phyloP scores from a whole-genome alignment of 2,888 invertebrate species.

The Calliopum simillimum region DNA sequence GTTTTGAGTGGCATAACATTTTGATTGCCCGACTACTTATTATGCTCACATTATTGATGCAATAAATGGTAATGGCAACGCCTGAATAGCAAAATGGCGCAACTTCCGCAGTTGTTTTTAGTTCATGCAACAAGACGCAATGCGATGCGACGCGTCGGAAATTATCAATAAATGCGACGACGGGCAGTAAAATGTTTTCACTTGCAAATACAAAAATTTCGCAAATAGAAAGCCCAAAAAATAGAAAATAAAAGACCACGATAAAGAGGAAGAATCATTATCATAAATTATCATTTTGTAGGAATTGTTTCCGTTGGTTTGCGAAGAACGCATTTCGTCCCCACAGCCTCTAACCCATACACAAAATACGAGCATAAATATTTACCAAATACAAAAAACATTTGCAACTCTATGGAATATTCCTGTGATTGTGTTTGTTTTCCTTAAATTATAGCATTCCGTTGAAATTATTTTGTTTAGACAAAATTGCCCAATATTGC shows the following conservation, averaged over 20 bases:
- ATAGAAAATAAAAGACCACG: constrained; percentile 44
- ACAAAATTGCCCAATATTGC: too few species aligned
- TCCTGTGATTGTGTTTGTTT: constrained; percentile 6
- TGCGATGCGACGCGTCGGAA: constrained; percentile 31
- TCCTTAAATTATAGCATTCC: too few species aligned
- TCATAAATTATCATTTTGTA: constrained; percentile 66
- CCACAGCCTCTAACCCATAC: neutral
- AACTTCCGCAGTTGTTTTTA: constrained; percentile 55
- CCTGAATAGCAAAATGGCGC: constrained; percentile 51
- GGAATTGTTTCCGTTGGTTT: constrained; percentile 61
- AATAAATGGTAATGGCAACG: constrained; percentile 2
- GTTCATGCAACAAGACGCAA: constrained; percentile 41
- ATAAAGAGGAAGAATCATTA: constrained; percentile 63
- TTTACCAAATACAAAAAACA: too few species aligned
- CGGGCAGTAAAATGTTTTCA: constrained; percentile 27
- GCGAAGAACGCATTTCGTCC: neutral
- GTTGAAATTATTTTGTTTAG: too few species aligned
- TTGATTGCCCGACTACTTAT: constrained; percentile 30
- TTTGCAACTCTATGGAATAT: constrained; percentile 16
- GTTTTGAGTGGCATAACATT: constrained; percentile 2
- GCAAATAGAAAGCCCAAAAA: constrained; percentile 25
- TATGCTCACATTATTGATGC: constrained; percentile 16
- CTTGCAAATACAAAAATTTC: constrained; percentile 29
- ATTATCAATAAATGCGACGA: constrained; percentile 40
- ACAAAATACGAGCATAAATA: neutral